Percentiles rank a stretch among this genome's conserved stretches.
Evolutionary conservation across 2,113 vertebrate species (phyloP).

Genomic region (Ophthalmolycus amberensis): DNA sequence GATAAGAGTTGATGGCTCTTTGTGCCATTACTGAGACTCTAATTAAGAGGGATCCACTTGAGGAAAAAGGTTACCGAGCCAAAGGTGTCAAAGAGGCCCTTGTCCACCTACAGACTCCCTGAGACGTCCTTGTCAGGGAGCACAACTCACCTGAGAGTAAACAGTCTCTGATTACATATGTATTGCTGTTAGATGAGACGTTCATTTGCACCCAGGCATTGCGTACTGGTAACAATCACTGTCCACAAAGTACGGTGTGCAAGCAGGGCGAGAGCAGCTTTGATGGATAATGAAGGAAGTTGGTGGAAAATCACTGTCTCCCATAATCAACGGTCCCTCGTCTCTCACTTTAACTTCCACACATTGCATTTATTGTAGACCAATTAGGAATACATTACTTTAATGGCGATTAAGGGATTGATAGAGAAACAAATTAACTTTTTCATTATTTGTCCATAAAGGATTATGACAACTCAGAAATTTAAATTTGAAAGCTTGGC

Average conservation of each 20-base stretch:
- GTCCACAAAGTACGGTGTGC: not conserved
- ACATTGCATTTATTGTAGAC: not conserved
- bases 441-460: not conserved
- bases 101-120: constrained; percentile 27
- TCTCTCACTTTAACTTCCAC: not conserved
- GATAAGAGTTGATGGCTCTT: not conserved
- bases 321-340: not conserved
- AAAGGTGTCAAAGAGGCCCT: constrained; percentile 37
- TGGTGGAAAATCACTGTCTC: not conserved
- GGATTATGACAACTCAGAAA: not conserved
- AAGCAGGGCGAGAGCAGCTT: not conserved
- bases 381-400: not conserved
- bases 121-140: constrained; percentile 9
- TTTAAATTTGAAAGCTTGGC: constrained; percentile 14
- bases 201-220: constrained; percentile 14
- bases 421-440: not conserved
- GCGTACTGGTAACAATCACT: not conserved
- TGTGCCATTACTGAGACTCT: constrained; percentile 24
- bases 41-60: constrained; percentile 36
- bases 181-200: constrained; percentile 3
- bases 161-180: constrained; percentile 26
- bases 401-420: not conserved
- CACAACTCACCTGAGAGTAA: constrained; percentile 8
- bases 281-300: not conserved
- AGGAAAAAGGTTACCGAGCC: constrained; percentile 1